A percentile compares a stretch with the other conserved stretches of the same genome.
Evolutionary conservation across 2,797 vertebrate genomes (phyloP).

Genomic region (Sebastes ruberrimus): DNA sequence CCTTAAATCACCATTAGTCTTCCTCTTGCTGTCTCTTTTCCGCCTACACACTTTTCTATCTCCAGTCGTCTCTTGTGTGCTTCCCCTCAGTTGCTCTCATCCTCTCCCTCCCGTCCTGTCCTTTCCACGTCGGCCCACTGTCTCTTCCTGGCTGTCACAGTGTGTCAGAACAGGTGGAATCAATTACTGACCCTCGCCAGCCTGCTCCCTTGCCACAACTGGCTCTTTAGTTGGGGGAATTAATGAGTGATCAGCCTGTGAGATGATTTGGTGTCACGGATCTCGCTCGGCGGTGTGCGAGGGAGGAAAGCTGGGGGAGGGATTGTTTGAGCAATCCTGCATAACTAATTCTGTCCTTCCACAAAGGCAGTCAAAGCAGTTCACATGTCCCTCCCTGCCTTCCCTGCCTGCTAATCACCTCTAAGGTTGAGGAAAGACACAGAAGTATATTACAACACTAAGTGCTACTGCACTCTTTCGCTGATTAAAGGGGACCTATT

Average conservation of each 20-base stretch:
- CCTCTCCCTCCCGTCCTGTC: slow-evolving; percentile 24
- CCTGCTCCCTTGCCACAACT: slow-evolving; percentile 63
- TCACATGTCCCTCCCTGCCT: slow-evolving; percentile 32
- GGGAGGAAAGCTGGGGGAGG: slow-evolving; percentile 41
- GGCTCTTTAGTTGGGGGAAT: slow-evolving; percentile 74
- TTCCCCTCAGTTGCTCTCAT: slow-evolving; percentile 34
- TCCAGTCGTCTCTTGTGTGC: slow-evolving; percentile 7
- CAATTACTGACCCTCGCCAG: slow-evolving; percentile 74
- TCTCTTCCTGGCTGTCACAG: slow-evolving; percentile 63
- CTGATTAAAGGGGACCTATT: slow-evolving; percentile 1
- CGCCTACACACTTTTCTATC: slow-evolving; percentile 45
- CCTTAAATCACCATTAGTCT: slow-evolving; percentile 68
- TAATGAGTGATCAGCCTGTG: slow-evolving; percentile 73
- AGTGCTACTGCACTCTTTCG: slow-evolving; percentile 21
- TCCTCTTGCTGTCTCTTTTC: slow-evolving; percentile 32
- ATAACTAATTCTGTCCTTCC: slow-evolving; percentile 63
- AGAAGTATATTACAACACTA: slow-evolving; percentile 17
- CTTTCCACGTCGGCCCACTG: slow-evolving; percentile 11
- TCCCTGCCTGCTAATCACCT: slow-evolving; percentile 53
- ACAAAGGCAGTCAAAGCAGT: slow-evolving; percentile 34
- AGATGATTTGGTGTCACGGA: slow-evolving; percentile 69
- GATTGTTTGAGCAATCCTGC: slow-evolving; percentile 57
- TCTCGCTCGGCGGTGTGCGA: slow-evolving; percentile 43
- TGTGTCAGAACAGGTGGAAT: slow-evolving; percentile 80
- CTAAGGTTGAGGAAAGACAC: slow-evolving; percentile 40